Evolutionary conservation across 2,888 invertebrate species (phyloP).

Genomic region (Nectonema munidae): DNA sequence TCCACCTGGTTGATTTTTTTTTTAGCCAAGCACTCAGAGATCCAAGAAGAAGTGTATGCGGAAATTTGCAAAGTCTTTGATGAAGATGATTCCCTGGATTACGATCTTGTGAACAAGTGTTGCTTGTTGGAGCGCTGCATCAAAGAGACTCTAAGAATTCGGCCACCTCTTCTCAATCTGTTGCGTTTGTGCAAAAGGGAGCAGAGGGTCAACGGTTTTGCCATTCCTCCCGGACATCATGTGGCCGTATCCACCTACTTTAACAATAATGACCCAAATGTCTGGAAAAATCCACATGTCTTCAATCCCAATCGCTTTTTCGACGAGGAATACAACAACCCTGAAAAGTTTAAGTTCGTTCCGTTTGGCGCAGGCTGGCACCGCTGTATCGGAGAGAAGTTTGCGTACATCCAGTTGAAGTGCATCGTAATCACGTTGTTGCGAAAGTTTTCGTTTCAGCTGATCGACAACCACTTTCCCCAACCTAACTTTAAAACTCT

Average conservation of each 20-base stretch:
- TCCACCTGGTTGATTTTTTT: slow-evolving; percentile 21
- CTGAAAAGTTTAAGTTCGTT: slow-evolving; percentile 20
- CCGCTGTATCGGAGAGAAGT: slow-evolving; percentile 21
- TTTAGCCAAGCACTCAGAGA: slow-evolving; percentile 20
- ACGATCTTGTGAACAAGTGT: slow-evolving; percentile 19
- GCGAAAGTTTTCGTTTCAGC: slow-evolving; percentile 19
- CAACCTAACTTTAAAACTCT: no score
- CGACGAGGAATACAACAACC: no score
- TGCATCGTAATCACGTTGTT: slow-evolving; percentile 20
- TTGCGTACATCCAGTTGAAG: slow-evolving; percentile 22
- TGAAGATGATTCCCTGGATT: slow-evolving; percentile 10
- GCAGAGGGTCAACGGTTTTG: slow-evolving; percentile 19
- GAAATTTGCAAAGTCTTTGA: neutral
- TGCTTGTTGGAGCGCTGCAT: slow-evolving; percentile 20
- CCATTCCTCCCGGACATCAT: slow-evolving; percentile 21
- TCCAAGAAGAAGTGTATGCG: slow-evolving; percentile 17
- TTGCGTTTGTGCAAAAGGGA: slow-evolving; percentile 20
- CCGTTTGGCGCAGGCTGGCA: slow-evolving; percentile 22
- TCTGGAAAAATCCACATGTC: slow-evolving; percentile 18
- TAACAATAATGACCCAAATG: slow-evolving; percentile 20
- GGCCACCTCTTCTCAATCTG: slow-evolving; percentile 22
- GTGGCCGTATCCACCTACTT: slow-evolving; percentile 21
- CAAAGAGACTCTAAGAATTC: slow-evolving; percentile 21
- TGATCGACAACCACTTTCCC: no score
- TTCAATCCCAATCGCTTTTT: no score